Conservation (phyloP, 2,113 vertebrate species). For the Indri indri region DNA sequence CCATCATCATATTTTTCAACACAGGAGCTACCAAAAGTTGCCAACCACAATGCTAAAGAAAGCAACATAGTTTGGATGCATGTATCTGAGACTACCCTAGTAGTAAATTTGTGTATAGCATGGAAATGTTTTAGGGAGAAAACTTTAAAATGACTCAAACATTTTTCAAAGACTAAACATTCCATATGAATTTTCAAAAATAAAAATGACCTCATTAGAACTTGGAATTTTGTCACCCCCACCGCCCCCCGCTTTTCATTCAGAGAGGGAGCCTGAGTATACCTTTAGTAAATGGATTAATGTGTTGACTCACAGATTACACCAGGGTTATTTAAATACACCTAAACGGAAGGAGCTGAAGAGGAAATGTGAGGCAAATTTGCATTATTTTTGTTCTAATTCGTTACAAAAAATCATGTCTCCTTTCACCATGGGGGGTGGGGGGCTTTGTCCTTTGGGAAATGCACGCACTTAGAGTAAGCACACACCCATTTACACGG, state of each 20-base stretch:
- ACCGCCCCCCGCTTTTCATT: neutral
- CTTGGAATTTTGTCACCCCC: neutral
- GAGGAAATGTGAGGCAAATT: neutral
- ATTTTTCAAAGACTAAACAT: neutral
- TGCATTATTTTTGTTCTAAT: neutral
- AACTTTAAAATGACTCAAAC: neutral
- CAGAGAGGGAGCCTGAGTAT: neutral
- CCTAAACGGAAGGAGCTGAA: neutral
- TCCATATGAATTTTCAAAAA: slow-evolving; percentile 8
- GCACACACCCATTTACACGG: neutral
- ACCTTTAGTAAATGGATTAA: neutral
- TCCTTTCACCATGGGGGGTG: neutral
- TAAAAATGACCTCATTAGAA: neutral
- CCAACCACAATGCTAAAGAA: neutral
- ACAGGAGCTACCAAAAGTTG: neutral
- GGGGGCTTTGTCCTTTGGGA: neutral
- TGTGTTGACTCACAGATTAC: neutral
- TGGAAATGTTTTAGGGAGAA: neutral
- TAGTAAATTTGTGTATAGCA: neutral
- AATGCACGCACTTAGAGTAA: neutral
- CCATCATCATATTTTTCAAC: neutral
- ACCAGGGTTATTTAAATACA: neutral
- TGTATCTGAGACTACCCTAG: neutral
- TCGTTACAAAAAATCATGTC: neutral
- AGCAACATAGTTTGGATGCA: accelerated